Evolutionary conservation across 2,888 invertebrate genomes (phyloP).

Genomic region (Drosophila neonasuta): DNA sequence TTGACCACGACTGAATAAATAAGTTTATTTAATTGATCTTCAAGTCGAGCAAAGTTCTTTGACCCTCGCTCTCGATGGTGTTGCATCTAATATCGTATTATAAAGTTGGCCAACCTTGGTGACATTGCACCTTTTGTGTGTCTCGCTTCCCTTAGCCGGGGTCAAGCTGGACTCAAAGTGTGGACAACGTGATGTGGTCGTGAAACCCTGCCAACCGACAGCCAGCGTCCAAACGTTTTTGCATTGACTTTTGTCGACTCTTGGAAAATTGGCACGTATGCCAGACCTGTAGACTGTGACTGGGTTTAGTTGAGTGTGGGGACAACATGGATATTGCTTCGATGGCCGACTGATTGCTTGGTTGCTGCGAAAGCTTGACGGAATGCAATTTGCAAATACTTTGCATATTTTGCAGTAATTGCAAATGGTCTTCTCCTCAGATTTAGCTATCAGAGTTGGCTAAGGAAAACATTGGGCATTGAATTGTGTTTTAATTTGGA

Average conservation of each 20-base stretch:
- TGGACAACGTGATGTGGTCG: background rate
- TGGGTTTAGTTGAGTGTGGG: background rate
- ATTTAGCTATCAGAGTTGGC: background rate
- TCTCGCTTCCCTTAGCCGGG: background rate
- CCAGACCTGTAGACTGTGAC: background rate
- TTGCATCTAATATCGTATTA: background rate
- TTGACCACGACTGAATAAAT: background rate
- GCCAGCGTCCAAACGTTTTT: background rate
- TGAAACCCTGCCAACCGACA: background rate
- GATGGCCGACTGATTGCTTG: constrained; percentile 23
- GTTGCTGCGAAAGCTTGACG: constrained; percentile 22
- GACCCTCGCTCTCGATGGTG: constrained; percentile 1
- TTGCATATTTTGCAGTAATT: constrained; percentile 64
- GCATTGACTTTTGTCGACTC: background rate
- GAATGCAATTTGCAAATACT: constrained; percentile 65
- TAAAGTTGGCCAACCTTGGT: background rate
- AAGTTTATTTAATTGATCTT: background rate
- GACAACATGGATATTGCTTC: background rate
- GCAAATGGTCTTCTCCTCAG: constrained; percentile 33
- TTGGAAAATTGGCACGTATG: background rate
- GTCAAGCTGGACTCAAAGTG: background rate
- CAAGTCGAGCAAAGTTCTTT: background rate
- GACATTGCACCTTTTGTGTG: constrained; percentile 10
- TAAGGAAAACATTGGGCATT: background rate
- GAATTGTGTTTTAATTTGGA: background rate